Evolutionary conservation across 2,797 vertebrate species (phyloP).

Genomic region (Alcedo quadribrachys): DNA sequence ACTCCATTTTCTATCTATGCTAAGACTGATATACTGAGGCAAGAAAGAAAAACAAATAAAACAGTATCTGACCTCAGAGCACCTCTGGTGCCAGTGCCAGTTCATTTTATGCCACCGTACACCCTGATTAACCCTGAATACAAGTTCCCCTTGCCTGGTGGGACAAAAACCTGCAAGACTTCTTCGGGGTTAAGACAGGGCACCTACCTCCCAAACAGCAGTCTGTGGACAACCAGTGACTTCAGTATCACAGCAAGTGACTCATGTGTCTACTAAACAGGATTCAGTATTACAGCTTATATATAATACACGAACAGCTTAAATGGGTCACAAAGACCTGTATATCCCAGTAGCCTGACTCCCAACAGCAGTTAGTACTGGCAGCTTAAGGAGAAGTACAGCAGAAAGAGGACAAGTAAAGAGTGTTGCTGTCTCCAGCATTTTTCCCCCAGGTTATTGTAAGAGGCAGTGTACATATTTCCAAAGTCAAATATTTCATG

Average conservation of each 20-base stretch:
- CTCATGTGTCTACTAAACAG: conserved; percentile 35
- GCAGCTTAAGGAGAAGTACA: neutral
- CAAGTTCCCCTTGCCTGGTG: neutral
- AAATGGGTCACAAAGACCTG: conserved; percentile 19
- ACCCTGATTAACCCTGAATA: neutral
- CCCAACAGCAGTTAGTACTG: accelerated
- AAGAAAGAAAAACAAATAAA: neutral
- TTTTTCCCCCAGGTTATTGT: neutral
- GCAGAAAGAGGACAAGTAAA: neutral
- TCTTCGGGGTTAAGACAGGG: neutral
- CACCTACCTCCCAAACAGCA: neutral
- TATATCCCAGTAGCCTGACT: neutral
- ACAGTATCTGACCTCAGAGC: neutral
- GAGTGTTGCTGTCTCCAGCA: neutral
- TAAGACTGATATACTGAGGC: neutral
- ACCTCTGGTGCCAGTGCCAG: neutral
- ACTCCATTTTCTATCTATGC: neutral
- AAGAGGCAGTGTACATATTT: neutral
- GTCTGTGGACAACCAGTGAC: neutral
- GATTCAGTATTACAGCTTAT: conserved; percentile 50
- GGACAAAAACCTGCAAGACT: neutral
- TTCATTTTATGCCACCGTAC: neutral
- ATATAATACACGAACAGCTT: conserved; percentile 42
- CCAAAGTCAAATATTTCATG: neutral
- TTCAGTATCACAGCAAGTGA: conserved; percentile 7